Conservation (phyloP, 2,113 vertebrate genomes). For the Abramis brama region DNA sequence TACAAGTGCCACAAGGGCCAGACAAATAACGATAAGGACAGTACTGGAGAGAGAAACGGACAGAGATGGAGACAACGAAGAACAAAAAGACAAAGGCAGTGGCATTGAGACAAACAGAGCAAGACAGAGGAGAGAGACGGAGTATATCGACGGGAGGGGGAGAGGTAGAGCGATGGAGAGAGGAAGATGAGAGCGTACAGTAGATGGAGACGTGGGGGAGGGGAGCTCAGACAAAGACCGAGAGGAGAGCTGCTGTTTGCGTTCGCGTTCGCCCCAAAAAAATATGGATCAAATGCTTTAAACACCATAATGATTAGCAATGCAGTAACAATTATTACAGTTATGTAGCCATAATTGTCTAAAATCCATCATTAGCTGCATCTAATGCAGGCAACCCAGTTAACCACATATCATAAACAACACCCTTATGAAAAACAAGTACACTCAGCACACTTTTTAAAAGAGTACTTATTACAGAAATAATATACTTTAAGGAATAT, state of each 20-base stretch:
- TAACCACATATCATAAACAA: neutral
- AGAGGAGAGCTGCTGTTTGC: constrained; percentile 13
- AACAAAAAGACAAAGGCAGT: constrained; percentile 1
- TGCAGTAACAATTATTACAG: neutral
- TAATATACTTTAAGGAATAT: neutral
- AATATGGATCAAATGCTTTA: neutral
- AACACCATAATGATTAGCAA: neutral
- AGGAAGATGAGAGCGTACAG: constrained; percentile 41
- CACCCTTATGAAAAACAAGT: neutral
- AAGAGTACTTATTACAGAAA: neutral
- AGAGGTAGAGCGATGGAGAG: constrained; percentile 36
- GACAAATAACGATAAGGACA: neutral
- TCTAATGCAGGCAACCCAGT: neutral
- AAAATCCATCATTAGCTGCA: neutral
- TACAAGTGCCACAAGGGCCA: constrained; percentile 4
- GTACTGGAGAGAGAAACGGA: constrained; percentile 10
- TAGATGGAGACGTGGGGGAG: constrained; percentile 50
- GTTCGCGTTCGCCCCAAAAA: neutral
- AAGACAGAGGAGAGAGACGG: constrained; percentile 15
- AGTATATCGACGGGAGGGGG: constrained; percentile 29
- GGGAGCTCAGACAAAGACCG: constrained; percentile 59
- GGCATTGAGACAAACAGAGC: constrained; percentile 14
- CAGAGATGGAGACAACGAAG: constrained; percentile 7
- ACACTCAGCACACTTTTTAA: neutral
- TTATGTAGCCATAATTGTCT: neutral